Percentiles rank a stretch among this genome's conserved stretches.
phyloP scores from a whole-genome alignment of 2,797 vertebrate species.

The Oophaga sylvatica region DNA sequence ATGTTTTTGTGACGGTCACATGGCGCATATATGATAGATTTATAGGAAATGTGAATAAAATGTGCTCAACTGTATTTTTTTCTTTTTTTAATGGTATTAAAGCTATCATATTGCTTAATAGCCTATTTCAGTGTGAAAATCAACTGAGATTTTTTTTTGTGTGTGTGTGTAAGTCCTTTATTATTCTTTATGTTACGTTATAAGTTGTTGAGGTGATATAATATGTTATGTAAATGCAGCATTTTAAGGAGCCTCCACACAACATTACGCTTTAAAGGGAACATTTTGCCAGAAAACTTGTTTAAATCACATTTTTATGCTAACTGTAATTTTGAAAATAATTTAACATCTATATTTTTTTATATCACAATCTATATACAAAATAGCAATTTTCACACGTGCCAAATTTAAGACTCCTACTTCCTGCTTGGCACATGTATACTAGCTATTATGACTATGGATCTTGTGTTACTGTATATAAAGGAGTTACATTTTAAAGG shows the following conservation, averaged over 20 bases:
- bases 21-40: not conserved
- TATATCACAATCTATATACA: too few species aligned
- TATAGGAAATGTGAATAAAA: constrained; percentile 3
- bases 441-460: too few species aligned
- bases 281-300: too few species aligned
- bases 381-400: too few species aligned
- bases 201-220: not conserved
- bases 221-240: not conserved
- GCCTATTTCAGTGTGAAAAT: not conserved
- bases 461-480: too few species aligned
- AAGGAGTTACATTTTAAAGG: too few species aligned
- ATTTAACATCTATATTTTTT: too few species aligned
- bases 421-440: too few species aligned
- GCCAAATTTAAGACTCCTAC: too few species aligned
- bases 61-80: not conserved
- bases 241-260: not conserved
- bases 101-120: constrained; percentile 1
- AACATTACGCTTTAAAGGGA: not conserved
- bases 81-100: not conserved
- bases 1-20: not conserved
- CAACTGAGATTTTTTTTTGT: not conserved
- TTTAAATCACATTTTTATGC: too few species aligned
- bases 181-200: not conserved
- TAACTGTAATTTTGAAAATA: too few species aligned
- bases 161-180: not conserved